Conservation (phyloP, 2,888 invertebrate species). For the Pinctada fucata region DNA sequence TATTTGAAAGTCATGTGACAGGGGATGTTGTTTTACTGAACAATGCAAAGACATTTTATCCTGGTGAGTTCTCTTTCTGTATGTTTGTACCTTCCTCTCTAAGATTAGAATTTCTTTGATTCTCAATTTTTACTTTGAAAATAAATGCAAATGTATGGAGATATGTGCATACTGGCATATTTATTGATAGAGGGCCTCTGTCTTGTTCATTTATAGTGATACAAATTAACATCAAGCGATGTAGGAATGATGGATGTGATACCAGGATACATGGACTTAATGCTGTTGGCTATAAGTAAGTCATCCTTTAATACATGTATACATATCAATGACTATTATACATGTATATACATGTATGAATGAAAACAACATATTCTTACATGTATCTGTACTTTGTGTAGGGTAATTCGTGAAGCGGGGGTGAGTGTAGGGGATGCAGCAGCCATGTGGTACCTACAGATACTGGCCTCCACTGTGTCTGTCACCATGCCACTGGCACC, state of each 20-base stretch:
- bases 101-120: too few species aligned
- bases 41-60: conserved; percentile 70
- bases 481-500: conserved; percentile 68
- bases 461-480: conserved; percentile 70
- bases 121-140: too few species aligned
- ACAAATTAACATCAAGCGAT: conserved; percentile 74
- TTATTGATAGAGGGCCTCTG: too few species aligned
- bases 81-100: too few species aligned
- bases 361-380: background rate
- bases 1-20: conserved; percentile 60
- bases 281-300: conserved; percentile 72
- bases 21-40: conserved; percentile 72
- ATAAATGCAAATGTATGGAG: too few species aligned
- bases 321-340: background rate
- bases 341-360: background rate
- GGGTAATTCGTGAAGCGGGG: conserved; percentile 68
- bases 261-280: conserved; percentile 73
- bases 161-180: too few species aligned
- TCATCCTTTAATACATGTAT: background rate
- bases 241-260: conserved; percentile 76
- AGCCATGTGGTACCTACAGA: conserved; percentile 74
- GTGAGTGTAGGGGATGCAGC: conserved; percentile 74
- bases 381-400: conserved; percentile 34
- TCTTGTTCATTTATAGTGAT: conserved; percentile 59
- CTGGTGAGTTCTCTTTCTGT: conserved; percentile 61